These are phyloP conservation scores for Ischnus inquisitorius DNA, from an alignment of 2,888 invertebrate species.

Conservation along the genomic window DNA sequence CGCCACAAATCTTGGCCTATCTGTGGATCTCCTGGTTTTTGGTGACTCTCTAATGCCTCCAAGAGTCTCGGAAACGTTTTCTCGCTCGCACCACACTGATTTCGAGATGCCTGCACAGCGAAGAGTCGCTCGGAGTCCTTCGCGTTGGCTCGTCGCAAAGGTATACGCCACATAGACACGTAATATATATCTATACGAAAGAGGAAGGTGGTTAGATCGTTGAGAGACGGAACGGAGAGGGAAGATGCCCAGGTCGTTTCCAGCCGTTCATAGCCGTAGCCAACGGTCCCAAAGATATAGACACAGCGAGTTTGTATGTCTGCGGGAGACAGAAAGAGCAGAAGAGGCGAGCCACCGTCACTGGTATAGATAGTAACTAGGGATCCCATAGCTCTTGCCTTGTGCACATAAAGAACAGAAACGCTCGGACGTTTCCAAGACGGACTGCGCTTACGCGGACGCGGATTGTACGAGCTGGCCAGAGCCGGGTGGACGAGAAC, in stretches of 20 bases:
- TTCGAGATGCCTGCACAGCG: conserved; percentile 69
- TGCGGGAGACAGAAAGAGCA: conserved; percentile 49
- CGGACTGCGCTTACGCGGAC: conserved; percentile 81
- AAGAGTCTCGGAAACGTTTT: conserved; percentile 60
- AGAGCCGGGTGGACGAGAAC: conserved; percentile 51
- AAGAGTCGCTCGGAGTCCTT: conserved; percentile 42
- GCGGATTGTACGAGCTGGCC: conserved; percentile 74
- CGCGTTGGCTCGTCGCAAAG: conserved; percentile 2
- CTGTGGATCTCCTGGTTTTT: conserved; percentile 82
- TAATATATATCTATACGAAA: conserved; percentile 47
- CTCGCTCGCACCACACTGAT: conserved; percentile 62
- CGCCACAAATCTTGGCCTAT: conserved; percentile 83
- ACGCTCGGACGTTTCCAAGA: conserved; percentile 82
- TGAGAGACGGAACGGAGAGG: conserved; percentile 18
- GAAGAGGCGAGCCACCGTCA: conserved; percentile 70
- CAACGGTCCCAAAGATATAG: conserved; percentile 33
- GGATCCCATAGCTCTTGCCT: conserved; percentile 79
- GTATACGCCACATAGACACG: conserved; percentile 49
- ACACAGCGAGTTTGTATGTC: background rate
- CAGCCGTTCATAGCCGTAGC: conserved; percentile 40
- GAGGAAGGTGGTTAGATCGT: conserved; percentile 44
- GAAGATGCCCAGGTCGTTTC: conserved; percentile 49
- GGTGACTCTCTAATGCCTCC: conserved; percentile 80
- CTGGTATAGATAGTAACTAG: conserved; percentile 78
- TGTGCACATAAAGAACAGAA: conserved; percentile 81